Evolutionary conservation across 2,113 vertebrate species (phyloP).

Genomic region (Hirundichthys speculiger): DNA sequence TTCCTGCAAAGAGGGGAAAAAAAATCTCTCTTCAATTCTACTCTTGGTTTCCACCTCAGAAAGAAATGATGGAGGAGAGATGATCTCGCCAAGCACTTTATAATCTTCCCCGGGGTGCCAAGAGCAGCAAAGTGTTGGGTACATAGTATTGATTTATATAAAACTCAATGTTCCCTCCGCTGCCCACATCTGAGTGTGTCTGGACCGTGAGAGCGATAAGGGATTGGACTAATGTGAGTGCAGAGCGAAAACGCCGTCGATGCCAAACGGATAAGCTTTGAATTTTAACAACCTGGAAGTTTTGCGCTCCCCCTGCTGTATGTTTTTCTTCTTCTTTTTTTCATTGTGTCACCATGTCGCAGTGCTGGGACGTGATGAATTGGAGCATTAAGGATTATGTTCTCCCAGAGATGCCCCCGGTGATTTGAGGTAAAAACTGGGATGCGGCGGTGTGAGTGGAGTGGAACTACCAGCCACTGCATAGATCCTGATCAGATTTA

Average conservation of each 20-base stretch:
- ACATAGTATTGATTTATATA: constrained; percentile 77
- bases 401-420: constrained; percentile 42
- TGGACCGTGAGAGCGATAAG: constrained; percentile 67
- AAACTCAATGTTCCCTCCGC: constrained; percentile 71
- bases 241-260: constrained; percentile 59
- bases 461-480: constrained; percentile 20
- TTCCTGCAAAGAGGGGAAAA: constrained; percentile 1
- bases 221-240: constrained; percentile 69
- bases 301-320: constrained; percentile 40
- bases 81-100: constrained; percentile 60
- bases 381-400: constrained; percentile 56
- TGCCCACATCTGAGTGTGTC: constrained; percentile 65
- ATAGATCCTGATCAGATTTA: constrained; percentile 51
- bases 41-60: constrained; percentile 49
- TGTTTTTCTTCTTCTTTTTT: constrained; percentile 19
- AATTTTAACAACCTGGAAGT: constrained; percentile 69
- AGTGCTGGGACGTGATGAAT: constrained; percentile 48
- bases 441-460: constrained; percentile 43
- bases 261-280: constrained; percentile 65
- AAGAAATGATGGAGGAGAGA: constrained; percentile 62
- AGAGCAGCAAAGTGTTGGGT: constrained; percentile 65
- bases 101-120: constrained; percentile 64
- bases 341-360: constrained; percentile 41
- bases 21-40: constrained; percentile 37
- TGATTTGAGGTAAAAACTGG: constrained; percentile 52